These are phyloP conservation scores for Lepidonotus clava DNA, from an alignment of 2,888 invertebrate genomes.

Conservation along the genomic window DNA sequence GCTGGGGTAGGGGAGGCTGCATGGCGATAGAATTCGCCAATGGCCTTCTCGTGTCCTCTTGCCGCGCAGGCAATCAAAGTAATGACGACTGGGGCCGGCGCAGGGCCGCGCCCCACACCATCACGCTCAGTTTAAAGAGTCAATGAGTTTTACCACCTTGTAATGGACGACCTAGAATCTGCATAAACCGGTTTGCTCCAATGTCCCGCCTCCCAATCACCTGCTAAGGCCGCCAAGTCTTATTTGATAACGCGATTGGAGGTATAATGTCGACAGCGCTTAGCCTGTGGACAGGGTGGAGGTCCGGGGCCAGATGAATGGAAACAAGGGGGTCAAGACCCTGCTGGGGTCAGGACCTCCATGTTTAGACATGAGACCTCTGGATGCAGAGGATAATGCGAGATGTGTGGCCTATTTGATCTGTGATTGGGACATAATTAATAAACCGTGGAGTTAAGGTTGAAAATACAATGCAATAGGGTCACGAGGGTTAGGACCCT, in stretches of 20 bases:
- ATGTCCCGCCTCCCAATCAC: slow-evolving; percentile 28
- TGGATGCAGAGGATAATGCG: too few relatives aligned
- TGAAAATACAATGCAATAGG: too few relatives aligned
- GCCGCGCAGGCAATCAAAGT: slow-evolving; percentile 38
- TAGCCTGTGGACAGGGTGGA: too few relatives aligned
- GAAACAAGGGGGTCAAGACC: too few relatives aligned
- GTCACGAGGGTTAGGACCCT: too few relatives aligned
- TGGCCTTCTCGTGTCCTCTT: slow-evolving; percentile 34
- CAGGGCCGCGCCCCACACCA: background rate
- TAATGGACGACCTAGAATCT: slow-evolving; percentile 33
- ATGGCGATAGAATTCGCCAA: slow-evolving; percentile 47
- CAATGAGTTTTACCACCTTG: slow-evolving; percentile 48
- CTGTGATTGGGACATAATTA: too few relatives aligned
- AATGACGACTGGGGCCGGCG: slow-evolving; percentile 31
- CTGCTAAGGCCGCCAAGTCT: slow-evolving; percentile 27
- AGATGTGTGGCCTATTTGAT: too few relatives aligned
- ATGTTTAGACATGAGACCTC: too few relatives aligned
- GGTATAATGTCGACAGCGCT: background rate
- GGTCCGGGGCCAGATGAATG: too few relatives aligned
- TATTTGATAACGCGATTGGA: slow-evolving; percentile 31
- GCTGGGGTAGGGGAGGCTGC: background rate
- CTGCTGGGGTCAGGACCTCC: too few relatives aligned
- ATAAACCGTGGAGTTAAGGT: too few relatives aligned
- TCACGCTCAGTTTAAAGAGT: slow-evolving; percentile 44
- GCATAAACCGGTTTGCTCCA: slow-evolving; percentile 42